phyloP scores from a whole-genome alignment of 2,888 invertebrate genomes.

The Patella depressa region DNA sequence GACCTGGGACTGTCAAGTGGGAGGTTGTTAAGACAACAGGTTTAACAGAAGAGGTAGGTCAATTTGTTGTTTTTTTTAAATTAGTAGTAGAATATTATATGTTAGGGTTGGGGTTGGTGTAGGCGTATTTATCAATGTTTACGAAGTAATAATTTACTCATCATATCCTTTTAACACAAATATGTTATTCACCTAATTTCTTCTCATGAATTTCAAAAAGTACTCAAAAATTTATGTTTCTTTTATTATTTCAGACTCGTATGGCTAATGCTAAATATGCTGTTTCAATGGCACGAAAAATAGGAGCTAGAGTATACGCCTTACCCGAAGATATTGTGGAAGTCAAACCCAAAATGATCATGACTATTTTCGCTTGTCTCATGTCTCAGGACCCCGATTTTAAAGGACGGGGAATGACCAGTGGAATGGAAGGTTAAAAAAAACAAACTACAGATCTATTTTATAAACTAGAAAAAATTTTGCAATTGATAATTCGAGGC shows the following conservation, averaged over 20 bases:
- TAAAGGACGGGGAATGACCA: conserved; percentile 29
- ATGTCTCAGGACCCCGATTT: conserved; percentile 87
- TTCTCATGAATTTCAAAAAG: too few species aligned
- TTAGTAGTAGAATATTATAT: too few species aligned
- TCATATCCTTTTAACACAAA: too few species aligned
- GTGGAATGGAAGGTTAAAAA: conserved; percentile 15
- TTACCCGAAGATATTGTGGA: conserved; percentile 98
- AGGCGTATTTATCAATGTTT: too few species aligned
- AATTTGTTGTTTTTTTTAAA: too few species aligned
- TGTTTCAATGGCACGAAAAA: conserved; percentile 96
- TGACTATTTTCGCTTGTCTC: conserved; percentile 99
- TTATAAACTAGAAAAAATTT: too few species aligned
- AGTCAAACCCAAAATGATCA: conserved; percentile 98
- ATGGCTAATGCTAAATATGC: conserved; percentile 99
- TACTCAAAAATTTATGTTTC: background rate
- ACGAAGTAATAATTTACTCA: too few species aligned
- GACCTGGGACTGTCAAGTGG: conserved; percentile 95
- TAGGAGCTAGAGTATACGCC: conserved; percentile 97
- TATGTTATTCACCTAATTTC: too few species aligned
- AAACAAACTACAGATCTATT: background rate
- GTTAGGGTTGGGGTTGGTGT: too few species aligned
- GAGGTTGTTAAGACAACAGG: conserved; percentile 87
- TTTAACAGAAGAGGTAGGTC: conserved; percentile 80
- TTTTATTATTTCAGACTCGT: conserved; percentile 81
- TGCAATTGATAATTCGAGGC: too few species aligned